Conservation (phyloP, 2,888 invertebrate genomes). For the Bombyx huttoni region DNA sequence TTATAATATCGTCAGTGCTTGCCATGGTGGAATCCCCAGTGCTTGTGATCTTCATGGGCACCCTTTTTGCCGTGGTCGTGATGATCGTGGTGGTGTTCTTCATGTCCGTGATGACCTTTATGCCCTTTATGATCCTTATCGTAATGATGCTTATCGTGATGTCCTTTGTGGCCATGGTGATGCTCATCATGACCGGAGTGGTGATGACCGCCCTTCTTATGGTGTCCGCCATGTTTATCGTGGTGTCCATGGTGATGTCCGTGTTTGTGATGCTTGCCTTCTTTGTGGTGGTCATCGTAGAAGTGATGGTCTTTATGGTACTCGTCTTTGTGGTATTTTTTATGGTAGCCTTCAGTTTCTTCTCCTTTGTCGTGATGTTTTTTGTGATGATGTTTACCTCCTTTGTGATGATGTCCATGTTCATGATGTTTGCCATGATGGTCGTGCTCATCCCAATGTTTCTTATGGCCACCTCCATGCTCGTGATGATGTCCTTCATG, state of each 20-base stretch:
- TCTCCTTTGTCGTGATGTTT: conserved; percentile 89
- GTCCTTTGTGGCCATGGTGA: conserved; percentile 85
- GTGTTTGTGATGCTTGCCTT: conserved; percentile 86
- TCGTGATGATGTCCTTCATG: conserved; percentile 83
- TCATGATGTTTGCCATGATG: conserved; percentile 85
- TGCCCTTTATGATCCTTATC: conserved; percentile 87
- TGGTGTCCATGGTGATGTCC: conserved; percentile 85
- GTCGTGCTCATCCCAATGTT: conserved; percentile 82
- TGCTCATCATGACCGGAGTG: conserved; percentile 83
- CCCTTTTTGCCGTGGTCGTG: conserved; percentile 85
- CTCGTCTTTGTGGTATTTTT: conserved; percentile 89
- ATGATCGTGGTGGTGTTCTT: conserved; percentile 81
- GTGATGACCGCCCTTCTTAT: conserved; percentile 86
- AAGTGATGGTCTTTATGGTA: conserved; percentile 90
- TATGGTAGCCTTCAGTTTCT: conserved; percentile 86
- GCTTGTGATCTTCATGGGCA: conserved; percentile 81
- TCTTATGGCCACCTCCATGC: conserved; percentile 84
- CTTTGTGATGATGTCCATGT: conserved; percentile 83
- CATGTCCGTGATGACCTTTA: conserved; percentile 83
- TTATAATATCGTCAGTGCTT: conserved; percentile 51
- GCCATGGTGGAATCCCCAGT: conserved; percentile 78
- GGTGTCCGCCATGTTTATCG: conserved; percentile 81
- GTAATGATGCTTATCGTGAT: conserved; percentile 85
- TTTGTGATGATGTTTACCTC: conserved; percentile 83
- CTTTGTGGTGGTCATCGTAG: conserved; percentile 89